Percentiles rank a stretch among this genome's conserved stretches.
Evolutionary conservation across 2,797 vertebrate species (phyloP).

Genomic region (Nyctibius grandis): DNA sequence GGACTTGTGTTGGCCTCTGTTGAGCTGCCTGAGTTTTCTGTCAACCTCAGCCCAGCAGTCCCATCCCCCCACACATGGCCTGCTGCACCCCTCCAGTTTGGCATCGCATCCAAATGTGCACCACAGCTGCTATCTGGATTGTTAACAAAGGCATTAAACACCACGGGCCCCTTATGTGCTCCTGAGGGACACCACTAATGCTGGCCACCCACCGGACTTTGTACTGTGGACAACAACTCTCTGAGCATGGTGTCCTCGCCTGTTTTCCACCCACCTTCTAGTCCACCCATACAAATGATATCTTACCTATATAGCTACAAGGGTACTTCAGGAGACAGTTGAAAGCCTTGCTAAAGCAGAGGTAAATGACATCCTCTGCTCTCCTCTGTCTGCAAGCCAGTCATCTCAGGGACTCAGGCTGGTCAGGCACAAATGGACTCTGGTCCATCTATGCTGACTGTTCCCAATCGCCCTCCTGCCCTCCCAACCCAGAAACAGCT

Average conservation of each 20-base stretch:
- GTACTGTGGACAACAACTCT: rapidly evolving
- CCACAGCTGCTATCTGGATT: neutral
- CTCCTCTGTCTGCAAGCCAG: neutral
- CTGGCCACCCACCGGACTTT: rapidly evolving
- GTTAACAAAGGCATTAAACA: neutral
- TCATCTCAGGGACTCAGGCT: neutral
- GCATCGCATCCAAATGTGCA: neutral
- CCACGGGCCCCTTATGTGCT: rapidly evolving
- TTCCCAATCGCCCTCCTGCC: neutral
- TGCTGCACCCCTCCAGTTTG: neutral
- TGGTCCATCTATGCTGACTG: neutral
- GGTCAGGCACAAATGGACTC: neutral
- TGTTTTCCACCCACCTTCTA: neutral
- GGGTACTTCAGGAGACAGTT: neutral
- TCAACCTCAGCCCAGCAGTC: neutral
- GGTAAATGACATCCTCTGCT: neutral
- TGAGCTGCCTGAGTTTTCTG: neutral
- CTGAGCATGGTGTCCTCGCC: rapidly evolving
- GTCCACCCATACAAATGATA: neutral
- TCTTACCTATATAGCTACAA: neutral
- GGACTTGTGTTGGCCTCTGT: neutral
- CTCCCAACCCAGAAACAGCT: neutral
- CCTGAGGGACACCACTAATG: neutral
- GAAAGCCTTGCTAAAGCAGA: neutral
- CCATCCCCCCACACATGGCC: neutral